phyloP scores from a whole-genome alignment of 2,888 invertebrate genomes.

The Epicampocera succincta region DNA sequence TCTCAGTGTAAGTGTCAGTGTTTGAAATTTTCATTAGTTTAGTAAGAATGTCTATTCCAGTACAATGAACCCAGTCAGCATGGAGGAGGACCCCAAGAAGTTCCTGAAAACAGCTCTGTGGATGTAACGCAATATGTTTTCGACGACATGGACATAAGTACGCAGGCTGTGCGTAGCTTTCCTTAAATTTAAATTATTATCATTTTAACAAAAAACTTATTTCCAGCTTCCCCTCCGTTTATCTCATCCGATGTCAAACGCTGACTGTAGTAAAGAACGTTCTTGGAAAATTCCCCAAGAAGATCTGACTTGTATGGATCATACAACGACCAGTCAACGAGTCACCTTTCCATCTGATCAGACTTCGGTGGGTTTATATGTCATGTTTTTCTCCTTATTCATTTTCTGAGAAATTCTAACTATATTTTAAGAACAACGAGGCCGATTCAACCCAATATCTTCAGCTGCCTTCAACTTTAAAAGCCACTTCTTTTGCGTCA shows the following conservation, averaged over 20 bases:
- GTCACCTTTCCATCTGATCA: too few relatives aligned
- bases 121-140: neutral
- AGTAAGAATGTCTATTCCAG: constrained; percentile 31
- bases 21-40: neutral
- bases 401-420: too few relatives aligned
- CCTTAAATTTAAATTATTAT: neutral
- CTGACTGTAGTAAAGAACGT: neutral
- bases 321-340: neutral
- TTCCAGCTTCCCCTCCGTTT: neutral
- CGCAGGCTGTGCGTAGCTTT: neutral
- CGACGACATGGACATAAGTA: constrained; percentile 13
- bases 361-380: too few relatives aligned
- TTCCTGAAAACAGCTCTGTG: neutral
- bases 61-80: constrained; percentile 10
- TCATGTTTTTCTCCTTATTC: too few relatives aligned
- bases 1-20: too few relatives aligned
- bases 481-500: neutral
- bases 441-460: neutral
- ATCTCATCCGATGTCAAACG: neutral
- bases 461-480: neutral
- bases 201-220: neutral
- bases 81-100: neutral
- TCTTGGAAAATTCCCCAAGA: constrained; percentile 2
- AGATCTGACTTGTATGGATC: neutral
- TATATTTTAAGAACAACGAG: neutral